Conservation (phyloP, 2,888 invertebrate species). For the Apamea anceps region DNA sequence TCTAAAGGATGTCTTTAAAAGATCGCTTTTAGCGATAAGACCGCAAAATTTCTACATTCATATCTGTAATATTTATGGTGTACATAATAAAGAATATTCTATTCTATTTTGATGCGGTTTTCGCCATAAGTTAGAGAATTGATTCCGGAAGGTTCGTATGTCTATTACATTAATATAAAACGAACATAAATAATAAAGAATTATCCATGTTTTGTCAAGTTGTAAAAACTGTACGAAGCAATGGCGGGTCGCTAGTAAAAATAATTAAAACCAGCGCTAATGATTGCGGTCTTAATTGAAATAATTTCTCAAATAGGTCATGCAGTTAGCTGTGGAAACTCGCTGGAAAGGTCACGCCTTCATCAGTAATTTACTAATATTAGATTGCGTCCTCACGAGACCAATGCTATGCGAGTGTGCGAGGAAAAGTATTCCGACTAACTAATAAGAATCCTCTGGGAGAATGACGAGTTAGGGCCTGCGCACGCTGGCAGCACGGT, state of each 20-base stretch:
- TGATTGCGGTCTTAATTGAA: constrained; percentile 42
- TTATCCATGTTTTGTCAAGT: neutral
- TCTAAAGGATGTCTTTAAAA: too few relatives aligned
- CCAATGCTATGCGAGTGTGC: constrained; percentile 1
- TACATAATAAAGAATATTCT: neutral
- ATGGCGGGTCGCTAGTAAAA: constrained; percentile 4
- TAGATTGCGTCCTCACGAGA: constrained; percentile 33
- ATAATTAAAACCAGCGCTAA: constrained; percentile 32
- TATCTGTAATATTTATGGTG: neutral
- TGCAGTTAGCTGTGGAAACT: constrained; percentile 24
- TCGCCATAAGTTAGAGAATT: neutral
- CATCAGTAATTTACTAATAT: constrained; percentile 39
- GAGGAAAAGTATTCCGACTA: constrained; percentile 36
- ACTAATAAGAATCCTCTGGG: constrained; percentile 35
- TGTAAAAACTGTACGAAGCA: neutral
- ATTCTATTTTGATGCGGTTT: neutral
- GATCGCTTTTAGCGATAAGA: too few relatives aligned
- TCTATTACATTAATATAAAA: neutral
- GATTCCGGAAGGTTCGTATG: neutral
- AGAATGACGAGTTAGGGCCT: constrained; percentile 3
- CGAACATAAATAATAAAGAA: neutral
- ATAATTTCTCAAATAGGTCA: constrained; percentile 48
- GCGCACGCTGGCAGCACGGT: neutral
- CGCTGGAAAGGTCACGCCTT: constrained; percentile 37
- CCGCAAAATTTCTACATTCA: neutral